phyloP scores from a whole-genome alignment of 2,113 vertebrate genomes.

The Dipodomys merriami region DNA sequence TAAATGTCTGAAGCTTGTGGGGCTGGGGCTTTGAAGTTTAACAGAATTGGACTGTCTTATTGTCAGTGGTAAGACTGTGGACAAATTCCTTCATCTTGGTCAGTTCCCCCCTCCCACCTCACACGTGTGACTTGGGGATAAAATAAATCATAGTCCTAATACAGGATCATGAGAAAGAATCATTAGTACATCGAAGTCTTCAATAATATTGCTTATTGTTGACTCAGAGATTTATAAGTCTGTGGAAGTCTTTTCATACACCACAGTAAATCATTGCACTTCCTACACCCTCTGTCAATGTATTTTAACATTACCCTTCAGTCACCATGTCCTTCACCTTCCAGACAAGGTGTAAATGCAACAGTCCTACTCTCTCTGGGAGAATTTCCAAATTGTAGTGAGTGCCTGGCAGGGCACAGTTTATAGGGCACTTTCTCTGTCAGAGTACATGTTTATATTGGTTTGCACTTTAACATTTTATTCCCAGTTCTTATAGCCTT shows the following conservation, averaged over 20 bases:
- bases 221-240: slow-evolving; percentile 1
- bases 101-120: background rate
- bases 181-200: background rate
- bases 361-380: slow-evolving; percentile 64
- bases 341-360: slow-evolving; percentile 36
- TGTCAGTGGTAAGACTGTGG: background rate
- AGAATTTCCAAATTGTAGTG: slow-evolving; percentile 48
- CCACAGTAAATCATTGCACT: background rate
- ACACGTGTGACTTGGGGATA: background rate
- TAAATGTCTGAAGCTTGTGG: background rate
- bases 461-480: slow-evolving; percentile 33
- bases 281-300: background rate
- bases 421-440: slow-evolving; percentile 54
- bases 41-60: background rate
- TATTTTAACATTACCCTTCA: slow-evolving; percentile 49
- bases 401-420: slow-evolving; percentile 23
- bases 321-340: slow-evolving; percentile 46
- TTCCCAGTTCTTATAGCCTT: slow-evolving; percentile 51
- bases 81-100: background rate
- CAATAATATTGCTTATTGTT: background rate
- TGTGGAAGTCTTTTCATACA: background rate
- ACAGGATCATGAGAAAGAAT: background rate
- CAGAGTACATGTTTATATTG: slow-evolving; percentile 48
- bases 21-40: background rate
- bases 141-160: background rate